A percentile compares a stretch with the other conserved stretches of the same genome.
Evolutionary conservation across 2,888 invertebrate species (phyloP).

Genomic region (Eutolmus rufibarbis): DNA sequence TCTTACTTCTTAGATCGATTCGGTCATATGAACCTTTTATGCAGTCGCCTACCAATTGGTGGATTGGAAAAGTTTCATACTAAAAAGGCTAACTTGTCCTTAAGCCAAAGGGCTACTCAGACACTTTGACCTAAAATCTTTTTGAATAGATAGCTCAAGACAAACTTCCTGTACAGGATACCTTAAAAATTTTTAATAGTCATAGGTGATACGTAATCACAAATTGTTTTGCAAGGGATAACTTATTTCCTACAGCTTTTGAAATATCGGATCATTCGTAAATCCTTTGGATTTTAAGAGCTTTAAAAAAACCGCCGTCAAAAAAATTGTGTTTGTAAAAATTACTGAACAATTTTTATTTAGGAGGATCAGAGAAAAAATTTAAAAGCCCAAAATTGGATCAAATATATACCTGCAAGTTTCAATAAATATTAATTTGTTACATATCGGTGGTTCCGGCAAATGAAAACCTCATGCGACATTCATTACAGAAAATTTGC

Average conservation of each 20-base stretch:
- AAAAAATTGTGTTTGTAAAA: no score
- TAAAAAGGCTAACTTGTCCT: not conserved
- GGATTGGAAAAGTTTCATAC: not conserved
- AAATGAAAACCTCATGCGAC: not conserved
- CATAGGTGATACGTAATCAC: not conserved
- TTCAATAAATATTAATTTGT: not conserved
- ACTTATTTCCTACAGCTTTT: no score
- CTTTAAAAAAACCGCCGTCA: no score
- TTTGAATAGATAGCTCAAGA: not conserved
- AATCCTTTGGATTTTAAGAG: no score
- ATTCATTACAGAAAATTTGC: not conserved
- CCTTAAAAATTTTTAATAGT: not conserved
- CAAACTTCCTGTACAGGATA: not conserved
- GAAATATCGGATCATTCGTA: no score
- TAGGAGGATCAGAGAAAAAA: no score
- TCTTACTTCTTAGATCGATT: not conserved
- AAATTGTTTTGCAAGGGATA: no score
- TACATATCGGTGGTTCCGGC: not conserved
- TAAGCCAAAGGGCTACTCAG: not conserved
- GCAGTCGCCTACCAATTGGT: not conserved
- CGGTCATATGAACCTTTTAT: not conserved
- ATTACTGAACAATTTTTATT: no score
- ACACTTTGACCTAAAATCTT: not conserved
- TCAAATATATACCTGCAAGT: not conserved
- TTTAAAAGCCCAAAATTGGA: not conserved